These are phyloP conservation scores for Brenthis hecate DNA, from an alignment of 2,888 invertebrate genomes.

Conservation along the genomic window DNA sequence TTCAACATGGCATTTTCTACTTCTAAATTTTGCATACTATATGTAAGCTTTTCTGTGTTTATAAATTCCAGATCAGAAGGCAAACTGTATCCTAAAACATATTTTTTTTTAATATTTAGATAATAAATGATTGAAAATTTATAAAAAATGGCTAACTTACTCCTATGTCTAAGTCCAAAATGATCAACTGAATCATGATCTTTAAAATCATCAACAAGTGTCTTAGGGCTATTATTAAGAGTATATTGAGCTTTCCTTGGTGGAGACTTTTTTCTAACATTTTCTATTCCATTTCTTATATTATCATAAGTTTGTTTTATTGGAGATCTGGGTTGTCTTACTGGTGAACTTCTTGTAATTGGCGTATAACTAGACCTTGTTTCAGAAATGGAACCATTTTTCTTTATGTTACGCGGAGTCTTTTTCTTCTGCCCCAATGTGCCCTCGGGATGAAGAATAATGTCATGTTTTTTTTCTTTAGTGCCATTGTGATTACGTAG, in stretches of 20 bases:
- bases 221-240: constrained; percentile 57
- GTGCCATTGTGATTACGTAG: constrained; percentile 67
- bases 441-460: constrained; percentile 46
- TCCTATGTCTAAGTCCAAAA: constrained; percentile 55
- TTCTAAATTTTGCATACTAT: constrained; percentile 68
- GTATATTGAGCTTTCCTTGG: constrained; percentile 49
- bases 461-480: constrained; percentile 55
- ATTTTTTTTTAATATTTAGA: not conserved
- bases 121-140: not conserved
- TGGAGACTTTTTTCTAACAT: constrained; percentile 43
- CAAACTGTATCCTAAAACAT: constrained; percentile 57
- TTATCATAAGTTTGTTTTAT: constrained; percentile 47
- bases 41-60: constrained; percentile 50
- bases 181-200: constrained; percentile 47
- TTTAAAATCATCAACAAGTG: constrained; percentile 55
- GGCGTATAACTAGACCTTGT: constrained; percentile 47
- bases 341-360: constrained; percentile 48
- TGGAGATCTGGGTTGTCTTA: constrained; percentile 41
- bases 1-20: constrained; percentile 75
- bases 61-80: constrained; percentile 59
- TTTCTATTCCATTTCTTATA: constrained; percentile 35
- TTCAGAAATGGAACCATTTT: constrained; percentile 50
- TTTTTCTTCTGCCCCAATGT: constrained; percentile 51
- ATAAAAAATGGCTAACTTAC: constrained; percentile 50
- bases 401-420: constrained; percentile 48